These are phyloP conservation scores for Myotis pilosus DNA, from an alignment of 2,797 vertebrate species.

Conservation along the genomic window DNA sequence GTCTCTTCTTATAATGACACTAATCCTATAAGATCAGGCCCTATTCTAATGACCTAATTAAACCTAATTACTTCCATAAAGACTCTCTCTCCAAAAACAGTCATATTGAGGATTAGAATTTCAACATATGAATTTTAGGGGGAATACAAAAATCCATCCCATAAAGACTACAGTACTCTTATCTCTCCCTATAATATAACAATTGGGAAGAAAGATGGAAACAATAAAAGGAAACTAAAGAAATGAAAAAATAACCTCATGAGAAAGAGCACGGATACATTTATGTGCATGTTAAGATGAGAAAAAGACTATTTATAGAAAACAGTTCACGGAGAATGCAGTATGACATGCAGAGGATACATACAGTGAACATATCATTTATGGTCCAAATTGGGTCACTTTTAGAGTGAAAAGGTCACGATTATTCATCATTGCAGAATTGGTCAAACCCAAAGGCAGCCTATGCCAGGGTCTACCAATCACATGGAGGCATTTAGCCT, in stretches of 20 bases:
- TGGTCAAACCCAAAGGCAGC: background rate
- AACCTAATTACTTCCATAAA: background rate
- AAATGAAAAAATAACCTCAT: background rate
- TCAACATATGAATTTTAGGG: background rate
- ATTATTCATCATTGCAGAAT: background rate
- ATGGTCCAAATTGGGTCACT: background rate
- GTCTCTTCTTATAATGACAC: background rate
- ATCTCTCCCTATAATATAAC: background rate
- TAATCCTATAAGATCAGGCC: background rate
- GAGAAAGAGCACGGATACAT: background rate
- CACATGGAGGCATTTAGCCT: fast-evolving
- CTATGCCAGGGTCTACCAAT: background rate
- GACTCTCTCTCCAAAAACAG: background rate
- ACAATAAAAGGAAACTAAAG: background rate
- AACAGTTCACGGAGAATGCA: background rate
- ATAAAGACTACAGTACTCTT: background rate
- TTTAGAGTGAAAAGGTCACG: background rate
- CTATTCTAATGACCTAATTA: background rate
- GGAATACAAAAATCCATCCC: background rate
- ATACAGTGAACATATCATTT: background rate
- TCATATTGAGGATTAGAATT: background rate
- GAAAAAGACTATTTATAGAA: background rate
- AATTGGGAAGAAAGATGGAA: background rate
- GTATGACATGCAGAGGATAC: background rate
- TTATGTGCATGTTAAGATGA: background rate